Evolutionary conservation across 2,797 vertebrate species (phyloP).

Genomic region (Chanos chanos): DNA sequence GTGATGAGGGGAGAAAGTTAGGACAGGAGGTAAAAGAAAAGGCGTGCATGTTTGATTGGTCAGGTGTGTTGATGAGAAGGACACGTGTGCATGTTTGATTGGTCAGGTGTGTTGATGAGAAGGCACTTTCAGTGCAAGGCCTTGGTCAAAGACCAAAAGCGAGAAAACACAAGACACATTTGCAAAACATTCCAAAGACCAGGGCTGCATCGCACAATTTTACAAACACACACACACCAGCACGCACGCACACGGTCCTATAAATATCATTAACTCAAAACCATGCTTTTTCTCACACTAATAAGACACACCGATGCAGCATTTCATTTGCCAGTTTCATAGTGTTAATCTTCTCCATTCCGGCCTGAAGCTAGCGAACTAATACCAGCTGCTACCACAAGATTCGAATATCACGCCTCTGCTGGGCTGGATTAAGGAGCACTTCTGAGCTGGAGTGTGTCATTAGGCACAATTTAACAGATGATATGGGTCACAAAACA

Average conservation of each 20-base stretch:
- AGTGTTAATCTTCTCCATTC: too few species aligned
- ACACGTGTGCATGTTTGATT: neutral
- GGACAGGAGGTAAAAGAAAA: neutral
- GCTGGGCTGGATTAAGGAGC: too few species aligned
- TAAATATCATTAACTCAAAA: neutral
- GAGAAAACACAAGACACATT: neutral
- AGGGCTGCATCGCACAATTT: neutral
- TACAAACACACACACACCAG: neutral
- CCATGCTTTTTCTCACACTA: too few species aligned
- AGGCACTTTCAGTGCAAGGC: neutral
- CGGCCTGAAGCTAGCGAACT: too few species aligned
- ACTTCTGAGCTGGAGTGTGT: too few species aligned
- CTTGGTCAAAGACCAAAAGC: neutral
- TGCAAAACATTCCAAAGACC: neutral
- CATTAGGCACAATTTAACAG: too few species aligned
- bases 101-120: neutral
- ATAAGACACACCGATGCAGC: too few species aligned
- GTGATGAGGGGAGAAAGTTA: conserved; percentile 10
- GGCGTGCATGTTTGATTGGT: conserved; percentile 34
- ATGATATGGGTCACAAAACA: too few species aligned
- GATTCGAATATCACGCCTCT: too few species aligned
- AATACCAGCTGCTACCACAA: neutral
- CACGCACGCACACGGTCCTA: neutral
- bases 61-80: conserved; percentile 15
- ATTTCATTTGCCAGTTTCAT: too few species aligned